phyloP scores from a whole-genome alignment of 1,140 invertebrate species.

The Saccostrea echinata region DNA sequence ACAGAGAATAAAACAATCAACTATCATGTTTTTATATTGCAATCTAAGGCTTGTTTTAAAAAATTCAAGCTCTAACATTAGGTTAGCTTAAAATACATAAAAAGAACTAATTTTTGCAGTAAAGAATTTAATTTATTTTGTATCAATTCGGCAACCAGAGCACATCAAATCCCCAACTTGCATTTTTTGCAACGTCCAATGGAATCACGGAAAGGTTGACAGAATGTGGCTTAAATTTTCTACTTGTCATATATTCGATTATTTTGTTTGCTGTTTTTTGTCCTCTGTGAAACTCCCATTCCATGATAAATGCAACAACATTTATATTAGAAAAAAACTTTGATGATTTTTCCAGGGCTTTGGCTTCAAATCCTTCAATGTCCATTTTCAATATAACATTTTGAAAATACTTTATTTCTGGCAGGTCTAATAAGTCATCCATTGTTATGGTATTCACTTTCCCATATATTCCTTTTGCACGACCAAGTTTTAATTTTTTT shows the following conservation, averaged over 20 bases:
- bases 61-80: too few species aligned
- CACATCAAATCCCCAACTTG: constrained; percentile 46
- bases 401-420: constrained; percentile 41
- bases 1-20: too few species aligned
- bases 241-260: constrained; percentile 33
- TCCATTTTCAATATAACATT: constrained; percentile 57
- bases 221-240: constrained; percentile 37
- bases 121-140: too few species aligned
- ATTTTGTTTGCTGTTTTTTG: constrained; percentile 23
- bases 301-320: constrained; percentile 47
- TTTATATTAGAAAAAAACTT: constrained; percentile 51
- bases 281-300: constrained; percentile 53
- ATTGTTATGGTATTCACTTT: constrained; percentile 51
- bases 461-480: constrained; percentile 42
- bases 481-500: constrained; percentile 45
- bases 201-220: not conserved
- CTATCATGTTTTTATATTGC: too few species aligned
- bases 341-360: constrained; percentile 38
- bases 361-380: constrained; percentile 57
- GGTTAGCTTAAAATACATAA: too few species aligned
- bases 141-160: constrained; percentile 42
- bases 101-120: too few species aligned
- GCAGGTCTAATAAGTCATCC: constrained; percentile 52
- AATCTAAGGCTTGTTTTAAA: too few species aligned
- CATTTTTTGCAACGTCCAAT: not conserved